Percentiles rank a stretch among this genome's conserved stretches.
phyloP scores from a whole-genome alignment of 2,888 invertebrate genomes.

The Nasonovia ribisnigri region DNA sequence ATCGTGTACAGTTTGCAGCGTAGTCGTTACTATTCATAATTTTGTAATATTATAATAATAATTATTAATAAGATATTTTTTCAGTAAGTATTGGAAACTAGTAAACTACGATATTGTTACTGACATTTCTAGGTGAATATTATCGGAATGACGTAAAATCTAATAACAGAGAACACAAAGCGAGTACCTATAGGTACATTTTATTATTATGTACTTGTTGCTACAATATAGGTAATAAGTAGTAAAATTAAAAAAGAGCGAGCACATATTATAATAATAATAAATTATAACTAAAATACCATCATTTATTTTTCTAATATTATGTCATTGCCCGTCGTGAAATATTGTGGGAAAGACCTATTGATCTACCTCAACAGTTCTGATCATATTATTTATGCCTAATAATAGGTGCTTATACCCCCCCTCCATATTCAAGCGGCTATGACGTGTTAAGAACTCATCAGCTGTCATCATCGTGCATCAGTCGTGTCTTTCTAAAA shows the following conservation, averaged over 20 bases:
- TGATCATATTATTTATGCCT: neutral
- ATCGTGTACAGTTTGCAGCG: neutral
- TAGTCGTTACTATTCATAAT: neutral
- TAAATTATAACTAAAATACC: too few species aligned
- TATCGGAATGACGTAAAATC: neutral
- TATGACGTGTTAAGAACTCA: neutral
- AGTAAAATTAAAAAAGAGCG: neutral
- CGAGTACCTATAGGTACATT: neutral
- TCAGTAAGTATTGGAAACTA: neutral
- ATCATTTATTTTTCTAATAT: neutral
- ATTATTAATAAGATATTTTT: neutral
- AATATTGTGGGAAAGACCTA: neutral
- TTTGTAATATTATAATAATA: neutral
- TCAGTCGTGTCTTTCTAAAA: neutral
- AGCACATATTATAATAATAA: neutral
- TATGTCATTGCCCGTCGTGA: neutral
- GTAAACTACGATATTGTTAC: neutral
- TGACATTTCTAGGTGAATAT: neutral
- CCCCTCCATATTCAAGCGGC: neutral
- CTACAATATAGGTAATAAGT: neutral
- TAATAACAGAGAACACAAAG: too few species aligned
- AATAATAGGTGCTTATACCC: neutral
- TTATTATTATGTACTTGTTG: neutral
- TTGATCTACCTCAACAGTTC: neutral
- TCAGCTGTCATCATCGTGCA: neutral